A percentile compares a stretch with the other conserved stretches of the same genome.
Evolutionary conservation across 2,797 vertebrate genomes (phyloP).

Genomic region (Crocodylus rhombifer): DNA sequence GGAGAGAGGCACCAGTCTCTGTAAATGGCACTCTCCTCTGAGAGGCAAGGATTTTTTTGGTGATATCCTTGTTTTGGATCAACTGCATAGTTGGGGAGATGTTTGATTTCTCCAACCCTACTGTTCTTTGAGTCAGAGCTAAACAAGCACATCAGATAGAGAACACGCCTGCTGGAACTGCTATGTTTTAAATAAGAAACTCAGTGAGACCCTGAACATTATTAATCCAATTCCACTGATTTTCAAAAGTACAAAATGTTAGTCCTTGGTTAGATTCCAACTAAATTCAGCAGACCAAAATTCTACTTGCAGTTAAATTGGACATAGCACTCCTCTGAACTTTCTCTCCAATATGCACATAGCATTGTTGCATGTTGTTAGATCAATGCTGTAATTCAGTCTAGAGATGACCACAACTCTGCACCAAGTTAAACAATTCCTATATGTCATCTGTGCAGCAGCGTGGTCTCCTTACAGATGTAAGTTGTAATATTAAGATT

Average conservation of each 20-base stretch:
- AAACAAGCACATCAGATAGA: conserved; percentile 21
- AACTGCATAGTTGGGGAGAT: no score
- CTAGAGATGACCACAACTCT: not conserved
- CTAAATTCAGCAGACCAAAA: not conserved
- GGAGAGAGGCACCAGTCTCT: not conserved
- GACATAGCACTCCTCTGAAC: not conserved
- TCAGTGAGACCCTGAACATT: not conserved
- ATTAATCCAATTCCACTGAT: not conserved
- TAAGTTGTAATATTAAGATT: not conserved
- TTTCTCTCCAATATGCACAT: conserved; percentile 1
- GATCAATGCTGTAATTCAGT: conserved; percentile 14
- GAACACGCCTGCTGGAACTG: not conserved
- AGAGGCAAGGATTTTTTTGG: no score
- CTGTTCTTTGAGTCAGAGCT: conserved; percentile 46
- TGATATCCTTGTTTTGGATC: no score
- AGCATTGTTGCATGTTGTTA: not conserved
- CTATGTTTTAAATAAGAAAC: not conserved
- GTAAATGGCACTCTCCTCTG: conserved; percentile 22
- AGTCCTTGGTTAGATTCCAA: not conserved
- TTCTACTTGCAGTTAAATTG: not conserved
- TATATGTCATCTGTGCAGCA: not conserved
- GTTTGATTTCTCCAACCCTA: no score
- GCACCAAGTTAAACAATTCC: not conserved
- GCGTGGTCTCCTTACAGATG: not conserved
- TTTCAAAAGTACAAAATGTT: not conserved